phyloP scores from a whole-genome alignment of 2,888 invertebrate genomes.

The Mantis religiosa region DNA sequence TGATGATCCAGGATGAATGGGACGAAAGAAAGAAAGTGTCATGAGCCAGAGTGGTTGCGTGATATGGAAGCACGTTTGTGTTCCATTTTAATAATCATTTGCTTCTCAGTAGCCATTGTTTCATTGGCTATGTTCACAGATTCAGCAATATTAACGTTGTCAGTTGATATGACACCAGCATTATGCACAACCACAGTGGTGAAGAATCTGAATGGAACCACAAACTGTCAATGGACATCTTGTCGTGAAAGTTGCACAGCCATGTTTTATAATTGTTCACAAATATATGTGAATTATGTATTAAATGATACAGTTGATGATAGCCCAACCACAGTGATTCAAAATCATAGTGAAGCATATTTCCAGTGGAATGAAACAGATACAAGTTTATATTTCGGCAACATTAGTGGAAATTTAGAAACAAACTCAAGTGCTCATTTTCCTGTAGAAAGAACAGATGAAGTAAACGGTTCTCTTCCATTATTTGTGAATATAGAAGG shows the following conservation, averaged over 20 bases:
- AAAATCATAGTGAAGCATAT: neutral
- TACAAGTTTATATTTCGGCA: neutral
- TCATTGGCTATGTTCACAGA: conserved; percentile 35
- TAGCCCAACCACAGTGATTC: neutral
- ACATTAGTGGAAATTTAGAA: neutral
- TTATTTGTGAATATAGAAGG: conserved; percentile 31
- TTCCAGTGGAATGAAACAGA: neutral
- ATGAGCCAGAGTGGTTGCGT: conserved; percentile 26
- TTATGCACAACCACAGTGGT: conserved; percentile 28
- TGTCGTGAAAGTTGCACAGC: conserved; percentile 40
- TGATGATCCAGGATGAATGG: neutral
- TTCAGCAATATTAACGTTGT: conserved; percentile 37
- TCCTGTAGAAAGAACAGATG: neutral
- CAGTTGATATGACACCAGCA: conserved; percentile 30
- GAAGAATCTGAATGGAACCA: conserved; percentile 32
- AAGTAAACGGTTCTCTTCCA: conserved; percentile 8
- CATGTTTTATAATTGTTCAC: conserved; percentile 37
- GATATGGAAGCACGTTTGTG: conserved; percentile 32
- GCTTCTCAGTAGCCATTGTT: conserved; percentile 29
- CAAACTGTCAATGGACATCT: conserved; percentile 40
- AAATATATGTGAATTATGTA: conserved; percentile 35
- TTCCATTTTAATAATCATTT: conserved; percentile 30
- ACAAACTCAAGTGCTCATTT: neutral
- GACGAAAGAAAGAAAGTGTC: neutral
- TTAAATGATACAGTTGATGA: neutral